Conservation (phyloP, 2,797 vertebrate species). For the Siniperca obscura region DNA sequence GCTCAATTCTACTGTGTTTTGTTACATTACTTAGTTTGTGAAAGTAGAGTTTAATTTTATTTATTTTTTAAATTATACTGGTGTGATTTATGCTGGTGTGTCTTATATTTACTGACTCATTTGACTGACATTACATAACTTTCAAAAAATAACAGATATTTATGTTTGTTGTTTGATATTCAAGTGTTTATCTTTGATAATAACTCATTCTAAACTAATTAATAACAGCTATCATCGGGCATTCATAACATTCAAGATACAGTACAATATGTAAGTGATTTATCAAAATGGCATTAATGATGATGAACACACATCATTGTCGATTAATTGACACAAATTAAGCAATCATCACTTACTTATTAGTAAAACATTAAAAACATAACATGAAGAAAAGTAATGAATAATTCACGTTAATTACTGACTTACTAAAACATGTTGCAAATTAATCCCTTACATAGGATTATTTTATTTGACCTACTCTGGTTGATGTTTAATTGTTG, state of each 20-base stretch:
- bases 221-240: background rate
- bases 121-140: background rate
- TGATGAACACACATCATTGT: background rate
- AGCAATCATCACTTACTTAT: background rate
- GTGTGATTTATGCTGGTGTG: background rate
- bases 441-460: background rate
- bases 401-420: background rate
- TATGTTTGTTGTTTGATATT: no score
- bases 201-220: background rate
- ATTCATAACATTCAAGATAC: background rate
- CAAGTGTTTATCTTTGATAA: background rate
- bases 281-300: background rate
- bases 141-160: background rate
- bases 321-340: background rate
- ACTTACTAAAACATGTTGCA: no score
- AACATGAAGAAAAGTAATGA: background rate
- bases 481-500: background rate
- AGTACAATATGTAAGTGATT: background rate
- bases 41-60: background rate
- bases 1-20: slow-evolving; percentile 7
- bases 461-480: background rate
- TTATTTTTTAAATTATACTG: background rate
- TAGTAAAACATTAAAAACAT: background rate
- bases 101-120: background rate
- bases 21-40: slow-evolving; percentile 10